Conservation (phyloP, 2,888 invertebrate species). For the Diaperis boleti region DNA sequence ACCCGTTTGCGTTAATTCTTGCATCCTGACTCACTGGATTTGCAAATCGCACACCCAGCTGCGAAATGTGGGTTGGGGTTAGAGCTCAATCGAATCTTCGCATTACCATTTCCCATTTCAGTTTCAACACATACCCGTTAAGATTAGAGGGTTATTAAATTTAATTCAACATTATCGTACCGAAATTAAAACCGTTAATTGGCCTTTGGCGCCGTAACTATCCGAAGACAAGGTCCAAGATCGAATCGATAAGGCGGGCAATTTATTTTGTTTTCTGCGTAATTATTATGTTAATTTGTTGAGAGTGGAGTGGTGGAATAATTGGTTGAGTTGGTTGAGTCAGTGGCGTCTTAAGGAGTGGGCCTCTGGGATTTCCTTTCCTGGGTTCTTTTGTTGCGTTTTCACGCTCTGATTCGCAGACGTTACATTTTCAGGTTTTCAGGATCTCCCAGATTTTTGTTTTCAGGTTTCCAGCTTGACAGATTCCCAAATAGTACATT, state of each 20-base stretch:
- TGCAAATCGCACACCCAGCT: background rate
- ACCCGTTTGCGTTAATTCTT: background rate
- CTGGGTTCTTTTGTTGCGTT: no score
- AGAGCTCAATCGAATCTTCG: background rate
- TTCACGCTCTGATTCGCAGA: no score
- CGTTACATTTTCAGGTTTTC: no score
- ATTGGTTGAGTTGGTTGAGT: no score
- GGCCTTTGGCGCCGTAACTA: background rate
- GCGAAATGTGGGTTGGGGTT: constrained; percentile 4
- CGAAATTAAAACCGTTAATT: background rate
- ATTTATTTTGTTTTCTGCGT: background rate
- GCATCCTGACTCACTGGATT: constrained; percentile 1
- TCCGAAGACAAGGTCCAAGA: constrained; percentile 1
- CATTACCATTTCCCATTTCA: no score
- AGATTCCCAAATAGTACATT: no score
- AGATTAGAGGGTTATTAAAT: background rate
- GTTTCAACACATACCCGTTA: background rate
- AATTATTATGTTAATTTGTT: background rate
- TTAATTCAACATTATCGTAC: background rate
- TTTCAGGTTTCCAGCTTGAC: no score
- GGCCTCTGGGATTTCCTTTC: no score
- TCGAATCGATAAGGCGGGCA: background rate
- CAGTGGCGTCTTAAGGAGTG: no score
- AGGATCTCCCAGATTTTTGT: no score
- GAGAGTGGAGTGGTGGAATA: no score